phyloP scores from a whole-genome alignment of 2,888 invertebrate genomes.

The Brenthis ino region DNA sequence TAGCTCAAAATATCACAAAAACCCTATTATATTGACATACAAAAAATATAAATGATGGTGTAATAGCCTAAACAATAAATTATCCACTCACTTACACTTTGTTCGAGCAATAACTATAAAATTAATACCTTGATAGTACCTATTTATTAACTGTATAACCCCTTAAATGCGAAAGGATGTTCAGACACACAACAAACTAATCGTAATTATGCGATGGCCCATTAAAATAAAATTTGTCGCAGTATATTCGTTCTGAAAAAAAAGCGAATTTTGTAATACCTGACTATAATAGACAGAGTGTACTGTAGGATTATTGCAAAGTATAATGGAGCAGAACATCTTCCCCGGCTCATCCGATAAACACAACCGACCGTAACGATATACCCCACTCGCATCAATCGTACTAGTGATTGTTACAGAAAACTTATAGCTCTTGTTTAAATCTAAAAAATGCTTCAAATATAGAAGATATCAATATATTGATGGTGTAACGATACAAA shows the following conservation, averaged over 20 bases:
- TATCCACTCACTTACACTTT: no score
- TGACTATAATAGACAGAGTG: constrained; percentile 36
- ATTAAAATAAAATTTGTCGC: no score
- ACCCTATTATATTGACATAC: no score
- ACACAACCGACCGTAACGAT: constrained; percentile 75
- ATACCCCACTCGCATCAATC: constrained; percentile 70
- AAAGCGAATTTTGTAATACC: constrained; percentile 24
- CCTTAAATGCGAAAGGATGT: no score
- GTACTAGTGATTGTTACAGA: constrained; percentile 66
- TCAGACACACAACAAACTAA: no score
- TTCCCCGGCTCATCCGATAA: constrained; percentile 74
- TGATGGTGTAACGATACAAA: constrained; percentile 33
- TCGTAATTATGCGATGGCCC: no score
- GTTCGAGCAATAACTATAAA: no score
- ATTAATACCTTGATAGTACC: no score
- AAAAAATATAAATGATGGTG: no score
- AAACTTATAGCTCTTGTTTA: constrained; percentile 56
- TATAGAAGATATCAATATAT: constrained; percentile 26
- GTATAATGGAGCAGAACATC: constrained; percentile 77
- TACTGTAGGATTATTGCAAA: constrained; percentile 60
- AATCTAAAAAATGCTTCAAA: constrained; percentile 46
- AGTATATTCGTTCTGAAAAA: not conserved
- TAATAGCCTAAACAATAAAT: no score
- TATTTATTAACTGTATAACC: no score
- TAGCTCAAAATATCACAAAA: no score